Percentiles rank a stretch among this genome's conserved stretches.
Conservation (phyloP, 1,140 invertebrate genomes). For the Brachionus rubens region DNA sequence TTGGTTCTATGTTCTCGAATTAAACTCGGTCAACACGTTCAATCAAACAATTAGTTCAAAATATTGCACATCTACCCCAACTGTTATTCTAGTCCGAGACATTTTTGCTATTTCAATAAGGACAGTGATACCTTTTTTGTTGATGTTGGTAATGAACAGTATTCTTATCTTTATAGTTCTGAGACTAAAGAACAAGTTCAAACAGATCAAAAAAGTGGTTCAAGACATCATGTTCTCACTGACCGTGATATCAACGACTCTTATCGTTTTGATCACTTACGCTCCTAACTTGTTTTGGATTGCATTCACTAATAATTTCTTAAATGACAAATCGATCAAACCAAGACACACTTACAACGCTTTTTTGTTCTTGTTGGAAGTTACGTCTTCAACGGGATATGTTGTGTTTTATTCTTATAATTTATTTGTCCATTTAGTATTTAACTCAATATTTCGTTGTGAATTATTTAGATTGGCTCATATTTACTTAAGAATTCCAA, state of each 20-base stretch:
- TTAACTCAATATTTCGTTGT: not conserved
- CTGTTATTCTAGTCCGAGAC: constrained; percentile 1
- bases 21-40: no score
- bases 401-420: not conserved
- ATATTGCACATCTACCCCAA: constrained; percentile 11
- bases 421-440: not conserved
- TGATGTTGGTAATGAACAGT: constrained; percentile 1
- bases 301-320: not conserved
- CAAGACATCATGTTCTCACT: not conserved
- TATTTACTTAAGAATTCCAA: no score
- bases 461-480: not conserved
- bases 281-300: constrained; percentile 1
- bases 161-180: not conserved
- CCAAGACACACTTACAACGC: constrained; percentile 13
- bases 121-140: not conserved
- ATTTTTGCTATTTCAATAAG: constrained; percentile 20
- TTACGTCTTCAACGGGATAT: not conserved
- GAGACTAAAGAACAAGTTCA: not conserved
- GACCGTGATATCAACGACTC: not conserved
- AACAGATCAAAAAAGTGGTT: not conserved
- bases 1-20: no score
- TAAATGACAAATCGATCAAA: not conserved
- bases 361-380: constrained; percentile 11
- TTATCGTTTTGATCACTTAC: not conserved
- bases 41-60: not conserved